These are phyloP conservation scores for Subanguina moxae DNA, from an alignment of 1,140 invertebrate genomes.

Conservation along the genomic window DNA sequence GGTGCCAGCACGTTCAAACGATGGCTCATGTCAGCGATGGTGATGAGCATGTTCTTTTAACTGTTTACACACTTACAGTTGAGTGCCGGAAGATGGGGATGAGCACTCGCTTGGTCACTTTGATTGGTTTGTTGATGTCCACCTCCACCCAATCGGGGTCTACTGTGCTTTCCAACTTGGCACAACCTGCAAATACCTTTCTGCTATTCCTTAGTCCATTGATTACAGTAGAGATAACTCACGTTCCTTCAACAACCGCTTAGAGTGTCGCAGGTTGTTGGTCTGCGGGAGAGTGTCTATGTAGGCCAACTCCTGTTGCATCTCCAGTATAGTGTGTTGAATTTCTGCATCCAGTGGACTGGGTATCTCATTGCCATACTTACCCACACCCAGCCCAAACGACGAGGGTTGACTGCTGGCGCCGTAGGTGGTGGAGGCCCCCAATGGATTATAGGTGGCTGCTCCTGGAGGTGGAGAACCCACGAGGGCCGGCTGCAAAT, in stretches of 20 bases:
- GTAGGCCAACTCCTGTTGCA: constrained; percentile 19
- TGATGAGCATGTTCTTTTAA: no score
- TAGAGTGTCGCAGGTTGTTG: constrained; percentile 8
- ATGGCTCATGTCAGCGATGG: no score
- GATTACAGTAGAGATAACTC: background rate
- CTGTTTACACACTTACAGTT: background rate
- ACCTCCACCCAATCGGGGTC: constrained; percentile 7
- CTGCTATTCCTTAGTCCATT: background rate
- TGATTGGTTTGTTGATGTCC: constrained; percentile 15
- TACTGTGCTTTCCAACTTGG: background rate
- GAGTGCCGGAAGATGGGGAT: constrained; percentile 15
- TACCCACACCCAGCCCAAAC: background rate
- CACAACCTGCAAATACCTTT: background rate
- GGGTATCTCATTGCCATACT: constrained; percentile 4
- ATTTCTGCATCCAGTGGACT: background rate
- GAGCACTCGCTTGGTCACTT: constrained; percentile 18
- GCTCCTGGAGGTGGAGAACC: background rate
- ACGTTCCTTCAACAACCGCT: constrained; percentile 14
- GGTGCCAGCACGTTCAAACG: no score
- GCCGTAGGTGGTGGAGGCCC: background rate
- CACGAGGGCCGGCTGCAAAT: background rate
- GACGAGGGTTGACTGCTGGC: background rate
- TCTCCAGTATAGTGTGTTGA: constrained; percentile 12
- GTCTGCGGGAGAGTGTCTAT: constrained; percentile 12
- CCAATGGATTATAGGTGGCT: background rate